Percentiles rank a stretch among this genome's conserved stretches.
These are phyloP conservation scores for Lithosia quadra DNA, from an alignment of 2,888 invertebrate genomes.

Conservation along the genomic window DNA sequence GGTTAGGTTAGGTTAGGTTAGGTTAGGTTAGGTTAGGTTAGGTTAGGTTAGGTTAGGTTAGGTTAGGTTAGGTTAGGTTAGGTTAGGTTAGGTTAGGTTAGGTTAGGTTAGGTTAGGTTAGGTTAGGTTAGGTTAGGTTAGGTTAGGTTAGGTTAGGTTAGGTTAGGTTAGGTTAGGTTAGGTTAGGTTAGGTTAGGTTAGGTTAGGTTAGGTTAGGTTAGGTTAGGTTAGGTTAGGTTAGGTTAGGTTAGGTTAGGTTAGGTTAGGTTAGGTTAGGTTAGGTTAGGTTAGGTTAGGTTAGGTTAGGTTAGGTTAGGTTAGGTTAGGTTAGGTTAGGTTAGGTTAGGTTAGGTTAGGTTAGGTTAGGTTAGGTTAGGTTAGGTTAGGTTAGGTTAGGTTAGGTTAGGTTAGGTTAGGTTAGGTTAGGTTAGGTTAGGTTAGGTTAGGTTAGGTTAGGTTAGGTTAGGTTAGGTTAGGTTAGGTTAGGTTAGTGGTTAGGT, in stretches of 20 bases:
- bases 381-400: constrained; percentile 14
- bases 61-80: constrained; percentile 30
- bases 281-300: constrained; percentile 24
- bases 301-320: constrained; percentile 21
- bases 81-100: constrained; percentile 28
- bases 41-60: constrained; percentile 26
- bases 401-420: constrained; percentile 21
- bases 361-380: constrained; percentile 23
- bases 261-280: constrained; percentile 27
- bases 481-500: too few relatives aligned
- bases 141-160: constrained; percentile 35
- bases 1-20: constrained; percentile 36
- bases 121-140: constrained; percentile 29
- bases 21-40: constrained; percentile 23
- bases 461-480: too few relatives aligned
- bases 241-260: constrained; percentile 30
- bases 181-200: constrained; percentile 28
- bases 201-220: constrained; percentile 30
- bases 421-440: constrained; percentile 23
- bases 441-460: constrained; percentile 20
- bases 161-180: constrained; percentile 37
- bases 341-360: constrained; percentile 21
- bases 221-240: constrained; percentile 32
- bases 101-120: constrained; percentile 29
- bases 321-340: constrained; percentile 26